Evolutionary conservation across 1,140 invertebrate genomes (phyloP).

Genomic region (Laupala kohalensis): DNA sequence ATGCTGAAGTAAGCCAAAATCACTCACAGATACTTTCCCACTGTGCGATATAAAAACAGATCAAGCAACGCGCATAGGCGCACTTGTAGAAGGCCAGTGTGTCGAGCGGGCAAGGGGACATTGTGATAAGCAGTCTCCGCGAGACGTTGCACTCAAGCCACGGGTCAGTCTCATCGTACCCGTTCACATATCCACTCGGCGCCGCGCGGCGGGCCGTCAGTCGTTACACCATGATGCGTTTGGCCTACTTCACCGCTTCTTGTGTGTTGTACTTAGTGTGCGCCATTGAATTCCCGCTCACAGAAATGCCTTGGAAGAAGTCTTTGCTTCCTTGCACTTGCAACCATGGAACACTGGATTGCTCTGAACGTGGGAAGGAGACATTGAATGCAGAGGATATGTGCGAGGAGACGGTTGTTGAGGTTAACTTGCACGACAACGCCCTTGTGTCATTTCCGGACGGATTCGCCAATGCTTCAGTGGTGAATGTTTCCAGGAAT

Average conservation of each 20-base stretch:
- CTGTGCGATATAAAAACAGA: no score
- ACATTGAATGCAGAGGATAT: background rate
- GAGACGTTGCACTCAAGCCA: no score
- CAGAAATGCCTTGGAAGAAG: background rate
- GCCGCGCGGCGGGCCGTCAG: no score
- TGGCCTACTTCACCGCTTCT: background rate
- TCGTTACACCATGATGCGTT: background rate
- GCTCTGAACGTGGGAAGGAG: background rate
- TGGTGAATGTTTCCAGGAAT: background rate
- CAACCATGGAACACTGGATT: background rate
- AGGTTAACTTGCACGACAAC: background rate
- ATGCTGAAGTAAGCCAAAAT: no score
- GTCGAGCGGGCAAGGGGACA: no score
- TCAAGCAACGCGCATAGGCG: no score
- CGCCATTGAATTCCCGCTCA: background rate
- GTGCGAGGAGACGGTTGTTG: background rate
- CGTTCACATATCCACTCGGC: background rate
- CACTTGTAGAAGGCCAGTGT: background rate
- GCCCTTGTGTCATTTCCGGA: background rate
- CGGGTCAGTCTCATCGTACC: background rate
- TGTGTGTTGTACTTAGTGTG: background rate
- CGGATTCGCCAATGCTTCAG: background rate
- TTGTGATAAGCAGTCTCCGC: background rate
- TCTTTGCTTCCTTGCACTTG: background rate
- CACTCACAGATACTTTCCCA: no score